Evolutionary conservation across 2,888 invertebrate species (phyloP).

Genomic region (Bombylius discolor): DNA sequence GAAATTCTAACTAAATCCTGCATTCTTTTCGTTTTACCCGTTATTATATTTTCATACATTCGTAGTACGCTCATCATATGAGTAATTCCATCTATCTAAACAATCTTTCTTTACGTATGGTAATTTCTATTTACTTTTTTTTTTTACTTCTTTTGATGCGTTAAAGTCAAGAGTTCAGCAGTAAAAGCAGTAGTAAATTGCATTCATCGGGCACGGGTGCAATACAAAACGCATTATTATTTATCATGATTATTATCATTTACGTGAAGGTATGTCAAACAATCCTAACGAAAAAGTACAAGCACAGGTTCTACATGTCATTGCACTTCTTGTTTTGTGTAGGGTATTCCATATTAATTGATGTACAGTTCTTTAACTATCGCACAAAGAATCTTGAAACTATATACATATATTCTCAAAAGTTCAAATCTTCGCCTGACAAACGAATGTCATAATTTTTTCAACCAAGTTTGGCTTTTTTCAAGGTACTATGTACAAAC

Average conservation of each 20-base stretch:
- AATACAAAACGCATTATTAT: not conserved
- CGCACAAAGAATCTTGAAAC: not conserved
- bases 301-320: slow-evolving; percentile 3
- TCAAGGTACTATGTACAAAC: too few species aligned
- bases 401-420: too few species aligned
- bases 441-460: too few species aligned
- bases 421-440: too few species aligned
- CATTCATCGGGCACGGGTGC: slow-evolving; percentile 8
- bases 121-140: too few species aligned
- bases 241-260: not conserved
- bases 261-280: slow-evolving; percentile 13
- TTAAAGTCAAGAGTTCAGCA: too few species aligned
- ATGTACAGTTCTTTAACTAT: slow-evolving; percentile 1
- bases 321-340: slow-evolving; percentile 6
- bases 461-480: too few species aligned
- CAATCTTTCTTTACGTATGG: too few species aligned
- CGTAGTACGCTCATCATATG: too few species aligned
- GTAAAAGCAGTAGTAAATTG: too few species aligned
- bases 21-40: slow-evolving; percentile 7
- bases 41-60: not conserved
- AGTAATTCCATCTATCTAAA: too few species aligned
- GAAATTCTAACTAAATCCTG: slow-evolving; percentile 12
- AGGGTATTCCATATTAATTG: not conserved
- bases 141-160: too few species aligned
- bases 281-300: not conserved